phyloP scores from a whole-genome alignment of 2,113 vertebrate species.

The Pollimyrus isidori region DNA sequence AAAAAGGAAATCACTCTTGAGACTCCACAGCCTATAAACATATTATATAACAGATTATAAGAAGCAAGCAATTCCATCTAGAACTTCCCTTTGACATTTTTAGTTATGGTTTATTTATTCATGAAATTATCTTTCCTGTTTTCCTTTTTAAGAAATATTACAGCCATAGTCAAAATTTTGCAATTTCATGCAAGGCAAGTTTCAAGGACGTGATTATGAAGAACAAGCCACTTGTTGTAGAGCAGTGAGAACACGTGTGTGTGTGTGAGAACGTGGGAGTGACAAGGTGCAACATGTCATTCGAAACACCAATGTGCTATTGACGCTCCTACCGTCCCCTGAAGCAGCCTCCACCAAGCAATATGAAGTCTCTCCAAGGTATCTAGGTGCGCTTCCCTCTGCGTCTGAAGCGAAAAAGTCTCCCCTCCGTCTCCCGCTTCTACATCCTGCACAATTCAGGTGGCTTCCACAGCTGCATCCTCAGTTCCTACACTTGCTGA shows the following conservation, averaged over 20 bases:
- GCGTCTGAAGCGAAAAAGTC: neutral
- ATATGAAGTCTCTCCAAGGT: neutral
- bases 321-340: neutral
- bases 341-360: neutral
- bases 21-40: neutral
- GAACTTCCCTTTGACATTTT: neutral
- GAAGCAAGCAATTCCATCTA: neutral
- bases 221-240: neutral
- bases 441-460: neutral
- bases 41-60: neutral
- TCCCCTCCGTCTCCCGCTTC: neutral
- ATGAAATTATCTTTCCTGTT: neutral
- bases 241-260: too few species aligned
- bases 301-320: neutral
- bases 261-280: neutral
- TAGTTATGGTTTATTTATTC: neutral
- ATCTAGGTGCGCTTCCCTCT: neutral
- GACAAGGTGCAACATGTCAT: too few species aligned
- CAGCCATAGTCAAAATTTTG: neutral
- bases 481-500: neutral
- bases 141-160: neutral
- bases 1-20: neutral
- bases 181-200: neutral
- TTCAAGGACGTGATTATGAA: conserved; percentile 2
- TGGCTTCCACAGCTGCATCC: neutral